These are phyloP conservation scores for Habropoda laboriosa DNA, from an alignment of 1,140 invertebrate genomes.

Conservation along the genomic window DNA sequence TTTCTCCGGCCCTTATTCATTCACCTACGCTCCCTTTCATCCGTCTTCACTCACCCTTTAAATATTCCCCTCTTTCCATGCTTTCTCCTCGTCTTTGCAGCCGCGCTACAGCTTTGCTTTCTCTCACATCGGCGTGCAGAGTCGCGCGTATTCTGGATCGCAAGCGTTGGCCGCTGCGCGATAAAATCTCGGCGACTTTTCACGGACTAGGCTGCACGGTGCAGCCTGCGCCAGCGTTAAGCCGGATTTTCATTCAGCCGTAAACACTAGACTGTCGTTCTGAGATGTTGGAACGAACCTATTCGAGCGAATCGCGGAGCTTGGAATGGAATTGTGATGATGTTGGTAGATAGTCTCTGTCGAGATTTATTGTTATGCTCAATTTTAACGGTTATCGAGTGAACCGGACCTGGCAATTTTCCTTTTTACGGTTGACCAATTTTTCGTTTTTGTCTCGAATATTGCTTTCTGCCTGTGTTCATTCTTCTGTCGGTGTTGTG, in stretches of 20 bases:
- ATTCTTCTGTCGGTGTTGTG: no score
- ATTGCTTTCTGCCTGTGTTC: no score
- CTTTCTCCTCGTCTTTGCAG: not conserved
- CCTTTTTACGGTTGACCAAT: no score
- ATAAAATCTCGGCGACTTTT: slow-evolving; percentile 29
- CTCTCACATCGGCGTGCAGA: not conserved
- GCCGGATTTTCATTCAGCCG: not conserved
- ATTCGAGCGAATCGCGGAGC: no score
- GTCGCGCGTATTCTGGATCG: not conserved
- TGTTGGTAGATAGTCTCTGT: no score
- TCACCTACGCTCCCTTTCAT: not conserved
- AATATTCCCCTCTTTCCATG: slow-evolving; percentile 21
- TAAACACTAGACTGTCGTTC: not conserved
- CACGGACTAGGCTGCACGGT: not conserved
- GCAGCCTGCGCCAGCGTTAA: no score
- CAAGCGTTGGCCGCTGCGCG: not conserved
- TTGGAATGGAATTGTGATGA: no score
- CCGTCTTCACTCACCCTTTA: not conserved
- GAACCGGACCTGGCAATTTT: no score
- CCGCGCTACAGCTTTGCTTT: not conserved
- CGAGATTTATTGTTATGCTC: no score
- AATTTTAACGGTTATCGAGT: no score
- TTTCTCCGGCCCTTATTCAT: slow-evolving; percentile 9
- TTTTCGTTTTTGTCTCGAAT: no score
- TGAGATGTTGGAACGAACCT: not conserved